Evolutionary conservation across 2,113 vertebrate species (phyloP).

Genomic region (Clupea harengus): DNA sequence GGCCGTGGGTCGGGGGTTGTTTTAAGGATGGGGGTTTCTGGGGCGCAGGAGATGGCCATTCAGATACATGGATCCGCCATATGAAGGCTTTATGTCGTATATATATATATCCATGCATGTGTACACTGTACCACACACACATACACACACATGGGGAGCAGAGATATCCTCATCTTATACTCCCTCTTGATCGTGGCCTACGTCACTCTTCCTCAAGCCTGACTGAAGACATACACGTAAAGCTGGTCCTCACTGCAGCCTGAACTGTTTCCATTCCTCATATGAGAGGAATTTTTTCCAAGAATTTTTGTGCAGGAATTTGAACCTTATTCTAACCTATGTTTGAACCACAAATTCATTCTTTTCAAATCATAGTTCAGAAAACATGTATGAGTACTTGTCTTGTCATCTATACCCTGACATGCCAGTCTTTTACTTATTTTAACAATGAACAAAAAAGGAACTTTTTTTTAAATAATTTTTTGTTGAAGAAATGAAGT

Average conservation of each 20-base stretch:
- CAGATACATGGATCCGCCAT: not conserved
- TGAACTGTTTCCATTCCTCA: not conserved
- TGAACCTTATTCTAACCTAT: not conserved
- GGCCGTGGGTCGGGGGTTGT: slow-evolving; percentile 36
- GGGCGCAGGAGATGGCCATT: not conserved
- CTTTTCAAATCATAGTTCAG: not conserved
- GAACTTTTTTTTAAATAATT: not conserved
- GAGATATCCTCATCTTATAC: not conserved
- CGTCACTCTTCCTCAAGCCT: not conserved
- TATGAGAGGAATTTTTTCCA: not conserved
- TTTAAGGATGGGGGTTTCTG: not conserved
- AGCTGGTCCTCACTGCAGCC: not conserved
- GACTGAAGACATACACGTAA: not conserved
- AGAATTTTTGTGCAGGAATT: no score
- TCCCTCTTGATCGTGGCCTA: not conserved
- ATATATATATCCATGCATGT: not conserved
- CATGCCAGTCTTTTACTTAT: not conserved
- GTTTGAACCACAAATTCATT: not conserved
- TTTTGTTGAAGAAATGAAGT: not conserved
- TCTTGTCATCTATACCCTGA: not conserved
- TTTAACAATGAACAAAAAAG: not conserved
- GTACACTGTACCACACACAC: not conserved
- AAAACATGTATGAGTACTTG: not conserved
- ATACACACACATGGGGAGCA: not conserved
- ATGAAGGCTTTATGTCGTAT: not conserved